Conservation (phyloP, 2,888 invertebrate genomes). For the Eristalis tenax region DNA sequence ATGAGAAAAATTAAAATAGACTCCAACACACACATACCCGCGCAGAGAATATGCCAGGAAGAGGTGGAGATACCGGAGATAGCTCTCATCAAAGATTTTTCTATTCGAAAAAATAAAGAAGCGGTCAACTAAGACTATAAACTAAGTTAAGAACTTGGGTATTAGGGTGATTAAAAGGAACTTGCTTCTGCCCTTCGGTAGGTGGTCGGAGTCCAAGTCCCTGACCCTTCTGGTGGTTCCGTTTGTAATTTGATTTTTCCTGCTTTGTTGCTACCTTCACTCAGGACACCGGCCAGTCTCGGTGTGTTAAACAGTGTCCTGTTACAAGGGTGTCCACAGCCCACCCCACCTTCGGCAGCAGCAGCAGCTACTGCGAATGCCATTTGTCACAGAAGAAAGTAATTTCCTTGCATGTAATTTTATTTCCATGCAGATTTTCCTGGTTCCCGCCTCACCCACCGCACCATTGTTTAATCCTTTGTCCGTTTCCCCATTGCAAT, state of each 20-base stretch:
- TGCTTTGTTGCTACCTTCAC: not conserved
- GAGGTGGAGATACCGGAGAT: not conserved
- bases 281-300: not conserved
- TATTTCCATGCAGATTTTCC: conserved; percentile 59
- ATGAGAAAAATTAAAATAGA: conserved; percentile 33
- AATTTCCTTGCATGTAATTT: conserved; percentile 63
- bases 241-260: conserved; percentile 10
- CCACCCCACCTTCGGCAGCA: not conserved
- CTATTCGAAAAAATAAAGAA: conserved; percentile 1
- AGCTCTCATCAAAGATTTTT: conserved; percentile 41
- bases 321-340: conserved; percentile 40
- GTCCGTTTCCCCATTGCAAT: conserved; percentile 9
- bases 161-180: conserved; percentile 69
- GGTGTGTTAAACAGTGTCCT: conserved; percentile 54
- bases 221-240: not conserved
- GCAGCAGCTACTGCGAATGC: conserved; percentile 7
- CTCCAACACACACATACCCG: not conserved
- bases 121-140: conserved; percentile 24
- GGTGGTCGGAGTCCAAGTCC: too few species aligned
- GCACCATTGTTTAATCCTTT: conserved; percentile 37
- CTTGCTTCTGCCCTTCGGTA: conserved; percentile 24
- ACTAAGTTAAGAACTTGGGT: conserved; percentile 62
- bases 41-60: not conserved
- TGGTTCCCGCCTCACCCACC: conserved; percentile 12
- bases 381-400: conserved; percentile 51